phyloP scores from a whole-genome alignment of 2,888 invertebrate genomes.

The Nycteola revayana region DNA sequence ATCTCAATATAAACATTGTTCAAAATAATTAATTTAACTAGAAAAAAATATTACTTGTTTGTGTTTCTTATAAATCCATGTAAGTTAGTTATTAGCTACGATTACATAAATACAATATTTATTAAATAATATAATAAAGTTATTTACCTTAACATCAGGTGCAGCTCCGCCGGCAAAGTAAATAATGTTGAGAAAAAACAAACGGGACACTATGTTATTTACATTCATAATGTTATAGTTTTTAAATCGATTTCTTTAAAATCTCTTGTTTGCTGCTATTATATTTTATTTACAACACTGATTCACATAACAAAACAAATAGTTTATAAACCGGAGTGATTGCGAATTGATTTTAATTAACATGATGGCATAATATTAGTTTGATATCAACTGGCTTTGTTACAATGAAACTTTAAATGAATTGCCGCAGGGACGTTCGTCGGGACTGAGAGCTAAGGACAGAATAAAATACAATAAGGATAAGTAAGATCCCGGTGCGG shows the following conservation, averaged over 20 bases:
- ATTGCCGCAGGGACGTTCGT: slow-evolving; percentile 55
- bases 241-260: slow-evolving; percentile 27
- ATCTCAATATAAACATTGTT: too few species aligned
- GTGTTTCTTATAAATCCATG: too few species aligned
- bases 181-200: slow-evolving; percentile 61
- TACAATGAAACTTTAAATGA: slow-evolving; percentile 38
- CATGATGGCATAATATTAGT: slow-evolving; percentile 61
- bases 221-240: slow-evolving; percentile 60
- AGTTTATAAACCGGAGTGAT: slow-evolving; percentile 43
- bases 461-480: slow-evolving; percentile 73
- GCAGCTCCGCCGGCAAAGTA: slow-evolving; percentile 55
- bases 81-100: too few species aligned
- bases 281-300: slow-evolving; percentile 53
- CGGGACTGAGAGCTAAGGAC: slow-evolving; percentile 64
- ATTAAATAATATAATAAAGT: too few species aligned
- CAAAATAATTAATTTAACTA: too few species aligned
- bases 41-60: too few species aligned
- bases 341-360: slow-evolving; percentile 49
- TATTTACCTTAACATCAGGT: slow-evolving; percentile 64
- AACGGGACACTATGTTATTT: slow-evolving; percentile 58
- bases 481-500: slow-evolving; percentile 59
- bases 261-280: slow-evolving; percentile 28
- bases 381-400: slow-evolving; percentile 46
- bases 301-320: slow-evolving; percentile 58
- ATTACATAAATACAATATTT: too few species aligned